Base-by-base conservation (phyloP, 2,113 vertebrate species). In the Pitta sordida region DNA sequence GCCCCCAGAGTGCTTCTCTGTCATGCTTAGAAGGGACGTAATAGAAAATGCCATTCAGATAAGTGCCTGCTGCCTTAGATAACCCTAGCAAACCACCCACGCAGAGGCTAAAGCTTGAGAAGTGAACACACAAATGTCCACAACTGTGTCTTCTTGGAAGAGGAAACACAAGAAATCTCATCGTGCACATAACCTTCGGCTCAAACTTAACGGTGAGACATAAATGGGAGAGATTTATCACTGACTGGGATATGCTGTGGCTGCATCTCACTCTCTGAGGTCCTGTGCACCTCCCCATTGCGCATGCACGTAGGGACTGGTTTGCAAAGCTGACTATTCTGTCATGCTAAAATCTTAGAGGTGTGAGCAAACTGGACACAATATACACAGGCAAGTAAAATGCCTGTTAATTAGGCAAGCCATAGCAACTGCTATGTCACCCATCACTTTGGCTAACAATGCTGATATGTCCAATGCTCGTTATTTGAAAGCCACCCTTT, bases 1-100 rank as follows among this genome's bases (percentile, higher is more conserved):
- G 14, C 19, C 30, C 7, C 21, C 9, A 10, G 13, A 62, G 13
- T 1, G 3, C 7, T 48, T 60, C 13, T 32, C 8, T 34, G 20
- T 3, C 3, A 12, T 10, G 27, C 1, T 7, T 22, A 13, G 41
- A 48, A 78, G 19, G 11, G 13, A 11, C 52, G 68, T 10, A 73
- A 41, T 0, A 3, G 17, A 63, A n/a, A 84, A 7, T 0, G 2
- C 8, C 16, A 4, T 6, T 30, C 21, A 30, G 21, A 10, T 20
- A 20, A 36, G 37, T 6, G 11, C 21, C 34, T 16, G 8, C 23
- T 63, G 59, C 58, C 48, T 68, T 59, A 41, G 21, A 18, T n/a
- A 60, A 27, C 32, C 5, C 30, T 36, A 6, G n/a, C 17, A 74
- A 86, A 49, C 19, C 43, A 67, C 27, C 24, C 8, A 4, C 0